Percentiles rank a stretch among this genome's conserved stretches.
These are phyloP conservation scores for Hybognathus amarus DNA, from an alignment of 2,797 vertebrate species.

Conservation along the genomic window DNA sequence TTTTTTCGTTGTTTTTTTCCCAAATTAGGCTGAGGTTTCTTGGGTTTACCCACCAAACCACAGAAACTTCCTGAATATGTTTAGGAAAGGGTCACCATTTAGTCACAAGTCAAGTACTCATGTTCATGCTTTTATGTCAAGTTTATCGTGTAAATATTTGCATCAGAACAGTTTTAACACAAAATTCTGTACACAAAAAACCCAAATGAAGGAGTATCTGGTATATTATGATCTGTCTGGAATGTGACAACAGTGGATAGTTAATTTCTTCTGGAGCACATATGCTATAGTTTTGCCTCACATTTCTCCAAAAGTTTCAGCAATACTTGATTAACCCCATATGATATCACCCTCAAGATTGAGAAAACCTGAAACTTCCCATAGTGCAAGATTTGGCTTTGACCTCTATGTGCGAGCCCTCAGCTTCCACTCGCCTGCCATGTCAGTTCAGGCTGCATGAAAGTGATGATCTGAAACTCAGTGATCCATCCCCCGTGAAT, in stretches of 20 bases:
- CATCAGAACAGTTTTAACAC: background rate
- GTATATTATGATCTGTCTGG: background rate
- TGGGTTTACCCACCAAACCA: constrained; percentile 8
- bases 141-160: background rate
- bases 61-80: constrained; percentile 9
- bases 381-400: constrained; percentile 13
- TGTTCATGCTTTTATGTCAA: background rate
- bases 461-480: background rate
- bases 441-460: background rate
- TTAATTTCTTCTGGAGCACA: constrained; percentile 41
- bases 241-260: constrained; percentile 13
- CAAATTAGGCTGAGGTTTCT: constrained; percentile 15
- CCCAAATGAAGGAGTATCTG: constrained; percentile 2
- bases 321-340: constrained; percentile 62
- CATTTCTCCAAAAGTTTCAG: constrained; percentile 53
- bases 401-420: background rate
- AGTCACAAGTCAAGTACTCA: background rate
- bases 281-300: constrained; percentile 35
- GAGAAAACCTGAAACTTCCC: constrained; percentile 30
- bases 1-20: background rate
- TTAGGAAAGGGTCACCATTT: background rate
- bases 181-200: background rate
- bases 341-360: constrained; percentile 16
- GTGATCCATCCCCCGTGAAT: background rate
- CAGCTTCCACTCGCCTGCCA: background rate